Evolutionary conservation across 1,140 invertebrate species (phyloP), one percentile per base, ranked within the genome.

Genomic region (Drosophila mauritiana): DNA sequence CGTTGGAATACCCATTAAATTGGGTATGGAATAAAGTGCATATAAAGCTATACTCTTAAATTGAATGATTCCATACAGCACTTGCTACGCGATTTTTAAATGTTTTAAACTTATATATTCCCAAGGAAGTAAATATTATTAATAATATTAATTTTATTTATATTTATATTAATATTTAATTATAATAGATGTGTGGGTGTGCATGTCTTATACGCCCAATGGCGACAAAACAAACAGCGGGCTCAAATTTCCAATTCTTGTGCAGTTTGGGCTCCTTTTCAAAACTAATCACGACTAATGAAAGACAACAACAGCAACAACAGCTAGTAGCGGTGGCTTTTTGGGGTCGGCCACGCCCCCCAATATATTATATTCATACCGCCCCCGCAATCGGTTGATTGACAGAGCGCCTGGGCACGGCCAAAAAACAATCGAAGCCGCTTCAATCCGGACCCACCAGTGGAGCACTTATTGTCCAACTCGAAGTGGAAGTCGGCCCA

Each of bases 271-370:
- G 76, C 65, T 78, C 55, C 53, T 78, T 78, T 78, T 86, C 27
- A 37, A 86, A 88, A 86, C 78, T 88, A 88, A 86, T 88, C 83
- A 88, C 83, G 83, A 78, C 77, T 88, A 89, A 88, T 89, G 76
- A 80, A 83, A 80, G 62, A 67, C 76, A 77, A 78, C 69, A 75
- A 75, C 64, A 68, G 55, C 58, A 64, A 78, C 69, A 75, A 75
- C 61, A 68, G 55, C 54, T 59, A 61, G 25, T 79, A 69, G 37
- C 42, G 52, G 13, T 54, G 57, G 40, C 46, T 81, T 76, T 84
- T 86, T 86, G 83, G 76, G 79, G 83, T 89, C 84, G 63, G 42
- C 48, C 81, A 80, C 81, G 67, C 77, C 78, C 51, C 61, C 37
- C 31, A 6, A 39, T 2, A 20, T 12, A 22, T 15, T 34, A 22